Evolutionary conservation across 2,797 vertebrate genomes (phyloP).

Genomic region (Megalops cyprinoides): DNA sequence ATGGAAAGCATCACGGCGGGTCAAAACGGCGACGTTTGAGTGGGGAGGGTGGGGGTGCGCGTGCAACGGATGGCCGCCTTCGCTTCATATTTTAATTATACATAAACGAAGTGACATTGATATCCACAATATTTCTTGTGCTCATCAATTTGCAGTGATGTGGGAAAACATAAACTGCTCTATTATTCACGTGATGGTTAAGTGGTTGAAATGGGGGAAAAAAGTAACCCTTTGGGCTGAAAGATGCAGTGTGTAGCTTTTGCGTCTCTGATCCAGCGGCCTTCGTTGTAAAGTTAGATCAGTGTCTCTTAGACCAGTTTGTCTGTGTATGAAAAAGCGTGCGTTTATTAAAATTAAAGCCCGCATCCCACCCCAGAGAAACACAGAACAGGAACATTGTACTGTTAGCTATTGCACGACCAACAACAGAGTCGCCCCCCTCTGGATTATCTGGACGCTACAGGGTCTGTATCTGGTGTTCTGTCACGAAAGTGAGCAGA

Average conservation of each 20-base stretch:
- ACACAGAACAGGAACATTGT: not conserved
- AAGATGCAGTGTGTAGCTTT: not conserved
- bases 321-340: not conserved
- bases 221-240: not conserved
- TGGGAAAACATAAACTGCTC: not conserved
- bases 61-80: not conserved
- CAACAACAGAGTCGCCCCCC: slow-evolving; percentile 25
- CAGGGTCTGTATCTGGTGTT: not conserved
- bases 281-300: no score
- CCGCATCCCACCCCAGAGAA: not conserved
- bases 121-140: not conserved
- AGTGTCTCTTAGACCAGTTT: no score
- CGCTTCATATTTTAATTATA: not conserved
- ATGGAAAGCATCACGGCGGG: not conserved
- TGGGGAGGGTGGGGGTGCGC: not conserved
- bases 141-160: not conserved
- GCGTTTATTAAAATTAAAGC: not conserved
- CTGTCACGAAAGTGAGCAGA: not conserved
- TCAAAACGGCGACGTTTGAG: not conserved
- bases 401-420: not conserved
- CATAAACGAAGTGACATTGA: not conserved
- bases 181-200: not conserved
- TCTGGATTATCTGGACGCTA: slow-evolving; percentile 2
- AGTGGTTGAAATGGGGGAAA: not conserved
- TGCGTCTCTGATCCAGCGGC: not conserved